A percentile compares a stretch with the other conserved stretches of the same genome.
phyloP scores from a whole-genome alignment of 2,888 invertebrate genomes.

The Catotricha subobsoleta region DNA sequence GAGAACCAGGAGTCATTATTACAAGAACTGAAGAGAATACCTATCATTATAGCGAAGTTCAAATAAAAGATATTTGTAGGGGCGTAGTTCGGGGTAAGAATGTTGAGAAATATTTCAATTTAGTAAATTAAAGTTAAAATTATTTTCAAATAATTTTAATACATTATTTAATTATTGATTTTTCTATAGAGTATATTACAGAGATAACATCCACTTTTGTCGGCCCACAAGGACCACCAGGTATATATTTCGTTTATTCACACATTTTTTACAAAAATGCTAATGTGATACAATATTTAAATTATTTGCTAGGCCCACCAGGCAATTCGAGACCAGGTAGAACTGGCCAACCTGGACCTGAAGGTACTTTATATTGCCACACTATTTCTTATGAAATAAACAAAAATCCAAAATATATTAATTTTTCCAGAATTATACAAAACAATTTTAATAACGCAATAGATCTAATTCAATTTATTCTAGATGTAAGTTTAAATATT shows the following conservation, averaged over 20 bases:
- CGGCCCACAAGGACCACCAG: conserved; percentile 49
- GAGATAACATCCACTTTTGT: conserved; percentile 43
- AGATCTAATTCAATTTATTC: too few species aligned
- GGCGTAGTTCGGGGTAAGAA: conserved; percentile 55
- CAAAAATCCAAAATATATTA: too few species aligned
- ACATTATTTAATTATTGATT: not conserved
- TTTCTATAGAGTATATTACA: conserved; percentile 48
- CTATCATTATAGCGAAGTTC: conserved; percentile 43
- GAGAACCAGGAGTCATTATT: conserved; percentile 24
- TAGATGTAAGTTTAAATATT: too few species aligned
- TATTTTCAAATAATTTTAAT: not conserved
- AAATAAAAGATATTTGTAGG: conserved; percentile 65
- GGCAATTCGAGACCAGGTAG: conserved; percentile 33
- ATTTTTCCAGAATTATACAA: too few species aligned
- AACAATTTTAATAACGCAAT: too few species aligned
- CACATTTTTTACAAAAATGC: not conserved
- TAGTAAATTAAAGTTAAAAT: not conserved
- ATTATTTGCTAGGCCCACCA: not conserved
- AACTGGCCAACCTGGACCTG: conserved; percentile 45
- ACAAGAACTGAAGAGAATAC: conserved; percentile 7
- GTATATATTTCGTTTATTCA: conserved; percentile 16
- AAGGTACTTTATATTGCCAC: too few species aligned
- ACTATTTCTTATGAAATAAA: too few species aligned
- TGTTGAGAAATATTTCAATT: not conserved
- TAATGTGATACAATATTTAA: not conserved